These are phyloP conservation scores for Lophochroa leadbeateri DNA, from an alignment of 2,113 vertebrate genomes.

Conservation along the genomic window DNA sequence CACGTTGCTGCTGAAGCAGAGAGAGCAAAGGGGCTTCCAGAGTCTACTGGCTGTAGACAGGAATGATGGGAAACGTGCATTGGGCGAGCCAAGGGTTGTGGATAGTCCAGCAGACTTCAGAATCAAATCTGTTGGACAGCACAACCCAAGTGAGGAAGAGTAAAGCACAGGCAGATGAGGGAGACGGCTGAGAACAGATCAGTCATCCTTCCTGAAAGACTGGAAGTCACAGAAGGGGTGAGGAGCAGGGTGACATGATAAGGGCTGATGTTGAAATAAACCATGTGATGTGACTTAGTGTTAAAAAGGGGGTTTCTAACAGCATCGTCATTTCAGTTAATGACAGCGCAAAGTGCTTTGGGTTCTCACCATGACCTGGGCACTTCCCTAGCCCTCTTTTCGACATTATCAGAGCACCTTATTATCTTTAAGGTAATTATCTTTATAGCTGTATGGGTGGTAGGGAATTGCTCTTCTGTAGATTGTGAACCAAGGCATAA, in stretches of 20 bases:
- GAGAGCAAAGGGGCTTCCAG: neutral
- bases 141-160: neutral
- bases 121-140: neutral
- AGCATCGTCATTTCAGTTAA: neutral
- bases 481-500: neutral
- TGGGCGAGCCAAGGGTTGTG: neutral
- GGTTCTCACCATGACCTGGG: neutral
- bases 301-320: neutral
- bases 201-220: conserved; percentile 19
- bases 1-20: neutral
- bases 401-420: neutral
- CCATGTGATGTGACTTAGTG: neutral
- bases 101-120: neutral
- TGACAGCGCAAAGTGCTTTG: neutral
- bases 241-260: conserved; percentile 21
- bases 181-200: neutral
- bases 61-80: fast-evolving
- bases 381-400: neutral
- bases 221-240: neutral
- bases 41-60: neutral
- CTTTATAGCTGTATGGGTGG: neutral
- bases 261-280: conserved; percentile 33
- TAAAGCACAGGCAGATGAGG: neutral
- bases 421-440: neutral
- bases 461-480: neutral